A percentile compares a stretch with the other conserved stretches of the same genome.
Evolutionary conservation across 2,113 vertebrate species (phyloP).

Genomic region (Sceloporus tristichus): DNA sequence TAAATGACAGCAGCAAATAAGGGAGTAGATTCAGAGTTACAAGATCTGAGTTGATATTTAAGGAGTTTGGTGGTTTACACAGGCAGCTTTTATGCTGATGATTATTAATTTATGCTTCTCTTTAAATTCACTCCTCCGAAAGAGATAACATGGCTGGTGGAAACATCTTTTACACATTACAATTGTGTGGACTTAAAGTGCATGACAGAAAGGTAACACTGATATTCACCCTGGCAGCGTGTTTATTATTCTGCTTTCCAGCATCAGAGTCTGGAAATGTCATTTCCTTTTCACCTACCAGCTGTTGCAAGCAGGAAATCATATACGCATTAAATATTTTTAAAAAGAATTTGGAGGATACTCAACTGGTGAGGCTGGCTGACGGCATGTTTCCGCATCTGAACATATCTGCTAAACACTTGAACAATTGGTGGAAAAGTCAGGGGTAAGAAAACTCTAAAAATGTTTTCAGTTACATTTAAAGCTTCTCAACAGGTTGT

Average conservation of each 20-base stretch:
- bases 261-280: not conserved
- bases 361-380: not conserved
- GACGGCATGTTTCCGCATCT: not conserved
- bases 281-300: constrained; percentile 16
- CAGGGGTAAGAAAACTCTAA: not conserved
- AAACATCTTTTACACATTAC: not conserved
- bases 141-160: not conserved
- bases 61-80: not conserved
- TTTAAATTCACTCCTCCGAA: not conserved
- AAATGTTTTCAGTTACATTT: constrained; percentile 1
- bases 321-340: not conserved
- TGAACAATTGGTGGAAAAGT: constrained; percentile 46
- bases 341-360: constrained; percentile 20
- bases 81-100: not conserved
- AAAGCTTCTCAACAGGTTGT: constrained; percentile 13
- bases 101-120: not conserved
- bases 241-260: constrained; percentile 1
- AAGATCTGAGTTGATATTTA: not conserved
- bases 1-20: not conserved
- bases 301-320: constrained; percentile 23
- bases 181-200: not conserved
- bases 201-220: not conserved
- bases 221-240: not conserved
- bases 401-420: not conserved
- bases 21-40: not conserved